These are phyloP conservation scores for Boleophthalmus pectinirostris DNA, from an alignment of 2,113 vertebrate genomes.

Conservation along the genomic window DNA sequence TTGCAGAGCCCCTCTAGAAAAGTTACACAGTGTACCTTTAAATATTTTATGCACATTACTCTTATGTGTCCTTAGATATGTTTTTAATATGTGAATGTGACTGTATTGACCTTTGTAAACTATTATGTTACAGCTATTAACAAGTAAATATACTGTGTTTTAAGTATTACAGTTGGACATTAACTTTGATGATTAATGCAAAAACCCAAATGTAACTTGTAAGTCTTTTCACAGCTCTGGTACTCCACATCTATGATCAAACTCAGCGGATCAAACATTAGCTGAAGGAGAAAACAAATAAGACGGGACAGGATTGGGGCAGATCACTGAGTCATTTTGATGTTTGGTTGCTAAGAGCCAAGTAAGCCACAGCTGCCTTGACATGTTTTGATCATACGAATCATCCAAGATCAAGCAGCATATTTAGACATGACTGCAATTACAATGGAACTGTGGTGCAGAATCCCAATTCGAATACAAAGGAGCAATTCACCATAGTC, in stretches of 20 bases:
- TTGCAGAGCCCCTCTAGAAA: too few species aligned
- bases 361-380: constrained; percentile 30
- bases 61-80: too few species aligned
- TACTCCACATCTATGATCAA: not conserved
- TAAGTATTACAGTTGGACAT: not conserved
- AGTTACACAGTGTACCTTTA: too few species aligned
- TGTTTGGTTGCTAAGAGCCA: constrained; percentile 5
- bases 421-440: constrained; percentile 54
- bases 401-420: constrained; percentile 62
- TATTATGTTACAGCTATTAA: too few species aligned
- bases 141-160: not conserved
- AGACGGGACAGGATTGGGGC: constrained; percentile 25
- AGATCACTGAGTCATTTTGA: constrained; percentile 29
- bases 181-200: not conserved
- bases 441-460: constrained; percentile 36
- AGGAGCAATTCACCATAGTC: constrained; percentile 8
- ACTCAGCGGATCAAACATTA: constrained; percentile 55
- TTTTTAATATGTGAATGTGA: too few species aligned
- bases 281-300: constrained; percentile 38
- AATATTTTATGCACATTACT: too few species aligned
- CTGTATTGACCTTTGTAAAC: too few species aligned
- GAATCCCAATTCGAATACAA: constrained; percentile 41
- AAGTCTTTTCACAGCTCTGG: not conserved
- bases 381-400: constrained; percentile 62
- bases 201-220: not conserved